Percentiles rank a stretch among this genome's conserved stretches.
phyloP scores from a whole-genome alignment of 2,888 invertebrate genomes.

The Melolontha melolontha region DNA sequence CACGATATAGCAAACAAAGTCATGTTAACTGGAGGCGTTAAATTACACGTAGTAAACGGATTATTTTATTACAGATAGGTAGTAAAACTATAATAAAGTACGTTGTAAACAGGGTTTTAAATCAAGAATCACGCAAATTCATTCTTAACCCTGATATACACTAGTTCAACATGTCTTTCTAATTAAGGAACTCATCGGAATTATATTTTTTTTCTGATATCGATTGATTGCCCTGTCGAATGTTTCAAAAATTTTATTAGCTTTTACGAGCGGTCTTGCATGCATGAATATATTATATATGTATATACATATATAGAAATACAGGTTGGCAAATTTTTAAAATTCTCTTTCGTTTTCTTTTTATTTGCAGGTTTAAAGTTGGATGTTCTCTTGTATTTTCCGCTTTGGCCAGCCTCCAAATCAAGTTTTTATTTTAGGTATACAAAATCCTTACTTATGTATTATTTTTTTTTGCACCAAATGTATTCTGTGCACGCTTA shows the following conservation, averaged over 20 bases:
- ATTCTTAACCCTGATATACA: slow-evolving; percentile 49
- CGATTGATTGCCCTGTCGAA: not conserved
- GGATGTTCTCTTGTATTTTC: slow-evolving; percentile 8
- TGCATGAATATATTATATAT: not conserved
- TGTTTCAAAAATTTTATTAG: not conserved
- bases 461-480: not conserved
- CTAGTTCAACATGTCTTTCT: slow-evolving; percentile 45
- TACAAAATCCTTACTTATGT: not conserved
- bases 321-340: not conserved
- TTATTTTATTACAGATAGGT: slow-evolving; percentile 60
- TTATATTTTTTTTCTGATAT: not conserved
- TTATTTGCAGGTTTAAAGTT: slow-evolving; percentile 8
- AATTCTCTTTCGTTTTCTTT: slow-evolving; percentile 1
- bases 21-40: slow-evolving; percentile 53
- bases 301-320: too few relatives aligned
- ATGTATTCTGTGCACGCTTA: not conserved
- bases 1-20: slow-evolving; percentile 50
- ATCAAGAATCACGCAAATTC: slow-evolving; percentile 57
- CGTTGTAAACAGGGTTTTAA: slow-evolving; percentile 57
- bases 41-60: slow-evolving; percentile 60
- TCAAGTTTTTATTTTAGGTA: slow-evolving; percentile 1
- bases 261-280: not conserved
- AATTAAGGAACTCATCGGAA: slow-evolving; percentile 35
- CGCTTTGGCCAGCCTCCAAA: not conserved
- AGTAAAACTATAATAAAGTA: slow-evolving; percentile 60